Evolutionary conservation across 1,140 invertebrate species (phyloP).

Genomic region (Leptinotarsa lineolata): DNA sequence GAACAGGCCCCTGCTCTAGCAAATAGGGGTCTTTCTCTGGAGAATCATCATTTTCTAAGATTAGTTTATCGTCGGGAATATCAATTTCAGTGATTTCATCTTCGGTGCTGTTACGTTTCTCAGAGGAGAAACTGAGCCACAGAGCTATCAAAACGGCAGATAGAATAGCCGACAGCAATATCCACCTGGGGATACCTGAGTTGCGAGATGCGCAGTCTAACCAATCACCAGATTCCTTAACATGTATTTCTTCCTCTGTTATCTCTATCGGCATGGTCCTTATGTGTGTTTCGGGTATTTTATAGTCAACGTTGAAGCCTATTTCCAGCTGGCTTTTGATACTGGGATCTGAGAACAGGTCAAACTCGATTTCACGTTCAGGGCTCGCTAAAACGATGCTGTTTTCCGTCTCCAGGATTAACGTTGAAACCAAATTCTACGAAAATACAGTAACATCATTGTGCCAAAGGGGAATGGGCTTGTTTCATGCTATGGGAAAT

Average conservation of each 20-base stretch:
- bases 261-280: constrained; percentile 47
- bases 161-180: constrained; percentile 41
- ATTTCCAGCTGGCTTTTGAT: constrained; percentile 44
- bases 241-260: constrained; percentile 29
- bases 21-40: constrained; percentile 27
- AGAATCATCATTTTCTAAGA: constrained; percentile 25
- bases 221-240: constrained; percentile 41
- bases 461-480: not conserved
- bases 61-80: constrained; percentile 32
- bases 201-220: constrained; percentile 47
- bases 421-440: constrained; percentile 34
- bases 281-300: constrained; percentile 48
- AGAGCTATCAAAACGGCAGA: constrained; percentile 40
- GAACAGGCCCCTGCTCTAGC: not conserved
- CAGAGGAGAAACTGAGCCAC: constrained; percentile 38
- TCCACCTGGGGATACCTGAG: constrained; percentile 46
- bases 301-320: constrained; percentile 46
- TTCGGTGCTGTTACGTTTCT: constrained; percentile 29
- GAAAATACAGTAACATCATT: constrained; percentile 30
- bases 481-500: too few species aligned
- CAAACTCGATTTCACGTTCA: constrained; percentile 45
- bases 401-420: constrained; percentile 38
- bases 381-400: constrained; percentile 38
- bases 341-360: constrained; percentile 42
- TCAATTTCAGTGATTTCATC: constrained; percentile 22